These are phyloP conservation scores for Pelodiscus sinensis DNA, from an alignment of 2,113 vertebrate genomes.

Conservation along the genomic window DNA sequence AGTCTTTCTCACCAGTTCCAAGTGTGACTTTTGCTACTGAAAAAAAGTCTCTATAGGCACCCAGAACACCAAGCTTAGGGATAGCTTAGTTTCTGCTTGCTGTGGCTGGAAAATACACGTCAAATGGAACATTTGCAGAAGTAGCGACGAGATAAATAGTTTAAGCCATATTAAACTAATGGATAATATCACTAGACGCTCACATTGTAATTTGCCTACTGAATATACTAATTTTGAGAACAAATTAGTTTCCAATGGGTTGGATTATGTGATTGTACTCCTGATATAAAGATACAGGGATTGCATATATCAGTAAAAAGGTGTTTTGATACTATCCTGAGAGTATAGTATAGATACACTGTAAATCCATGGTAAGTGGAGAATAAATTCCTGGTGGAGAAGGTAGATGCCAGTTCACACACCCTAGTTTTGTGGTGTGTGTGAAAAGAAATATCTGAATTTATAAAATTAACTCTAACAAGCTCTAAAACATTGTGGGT, in stretches of 20 bases:
- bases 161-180: neutral
- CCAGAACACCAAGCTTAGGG: no score
- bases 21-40: neutral
- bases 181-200: neutral
- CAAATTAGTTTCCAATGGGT: neutral
- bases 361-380: neutral
- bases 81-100: neutral
- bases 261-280: neutral
- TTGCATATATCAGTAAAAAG: neutral
- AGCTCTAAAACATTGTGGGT: fast-evolving
- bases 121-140: neutral
- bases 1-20: neutral
- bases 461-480: fast-evolving
- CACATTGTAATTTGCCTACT: neutral
- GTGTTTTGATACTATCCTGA: neutral
- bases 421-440: fast-evolving
- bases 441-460: fast-evolving
- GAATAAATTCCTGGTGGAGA: neutral
- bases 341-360: neutral
- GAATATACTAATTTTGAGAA: neutral
- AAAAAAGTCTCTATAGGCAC: neutral
- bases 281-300: neutral
- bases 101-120: neutral
- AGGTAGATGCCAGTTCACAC: neutral
- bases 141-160: neutral